Base-by-base conservation (phyloP, 1,140 invertebrate genomes). In the Heliconius congener region DNA sequence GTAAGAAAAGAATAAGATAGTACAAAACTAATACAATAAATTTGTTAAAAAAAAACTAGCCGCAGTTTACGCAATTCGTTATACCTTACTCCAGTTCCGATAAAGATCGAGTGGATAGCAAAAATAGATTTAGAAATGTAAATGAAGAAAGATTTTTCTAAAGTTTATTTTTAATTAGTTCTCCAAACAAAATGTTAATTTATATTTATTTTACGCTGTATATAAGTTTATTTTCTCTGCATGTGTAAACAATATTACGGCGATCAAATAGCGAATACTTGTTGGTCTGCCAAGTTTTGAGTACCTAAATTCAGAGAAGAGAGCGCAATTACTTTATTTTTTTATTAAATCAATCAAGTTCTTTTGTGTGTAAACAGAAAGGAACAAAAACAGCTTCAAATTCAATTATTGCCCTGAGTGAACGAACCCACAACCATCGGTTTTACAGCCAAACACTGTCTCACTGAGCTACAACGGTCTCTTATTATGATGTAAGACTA, bases 81-180 rank as follows among this genome's bases (percentile, higher is more conserved):
- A 19, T 72, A 50, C 57, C 19, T 66, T 70, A 37, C 76, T 81
- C 84, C 72, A 85, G 73, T 85, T 82, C 76, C 57, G 55, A 66
- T 82, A 82, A 86, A 86, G 86, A 84, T 82, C 77, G 78, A 82
- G 80, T 83, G 60, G 77, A 66, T 70, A 73, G 66, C 81, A 70
- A 78, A 84, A 86, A 86, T 84, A 87, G 82, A 75, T 84, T 19
- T 30, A 30, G 2, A 71, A 72, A 78, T 84, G 76, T 71, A 52
- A 55, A 76, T 60, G 66, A 78, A 74, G 60, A 76, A 70, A 57
- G 50, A 30, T 73, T 77, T 77, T 71, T 73, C 42, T 11, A 75
- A 57, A 23, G 55, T 23, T 57, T 55, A 18, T 57, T 57, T 23
- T 57, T 57, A 23, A 72, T n/a, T 13, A 71, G 13, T 37, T 55